Evolutionary conservation across 2,888 invertebrate genomes (phyloP), one percentile per base, ranked within the genome.

Genomic region (Bellardia bayeri): DNA sequence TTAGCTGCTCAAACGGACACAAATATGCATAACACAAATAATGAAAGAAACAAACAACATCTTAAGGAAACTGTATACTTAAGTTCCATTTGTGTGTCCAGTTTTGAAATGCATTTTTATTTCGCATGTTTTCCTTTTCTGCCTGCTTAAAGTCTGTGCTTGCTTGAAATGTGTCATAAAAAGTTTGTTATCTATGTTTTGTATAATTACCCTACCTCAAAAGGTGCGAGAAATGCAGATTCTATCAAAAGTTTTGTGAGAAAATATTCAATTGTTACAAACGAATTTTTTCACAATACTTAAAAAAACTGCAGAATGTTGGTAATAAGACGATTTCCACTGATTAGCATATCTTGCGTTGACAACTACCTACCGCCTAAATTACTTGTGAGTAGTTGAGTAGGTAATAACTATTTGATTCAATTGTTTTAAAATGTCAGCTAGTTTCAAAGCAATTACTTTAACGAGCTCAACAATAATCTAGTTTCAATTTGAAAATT

Each of bases 161-260:
- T 54, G 11, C n/a, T 58, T 64, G 13, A 72, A 76, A 76, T 76
- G 71, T 68, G 78, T 78, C 78, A 78, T 82, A 68, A 78, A 78
- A 82, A 72, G 45, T 56, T 63, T 76, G 51, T 85, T 85, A 76
- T 76, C 58, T 71, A 16, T 33, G 3, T 58, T 68, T 37, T 56
- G 42, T 51, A n/a, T 49, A 45, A 45, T 45, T 45, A 11, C 61
- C 13, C 30, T 56, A 23, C 7, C 7, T 9, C 9, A n/a, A 56
- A 56, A 56, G 16, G n/a, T 16, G 7, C 4, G 7, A n/a, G 5
- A n/a, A 54, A n/a, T n/a, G 7, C 11, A 16, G 51, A 54, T 16
- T 2, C 4, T 6, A 54, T 51, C 5, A 33, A 4, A 3, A 33
- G 3, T 33, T 33, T 33, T 33, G 33, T 33, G 33, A 33, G 33